These are phyloP conservation scores for Sussaba pulchella DNA, from an alignment of 2,888 invertebrate species.

Conservation along the genomic window DNA sequence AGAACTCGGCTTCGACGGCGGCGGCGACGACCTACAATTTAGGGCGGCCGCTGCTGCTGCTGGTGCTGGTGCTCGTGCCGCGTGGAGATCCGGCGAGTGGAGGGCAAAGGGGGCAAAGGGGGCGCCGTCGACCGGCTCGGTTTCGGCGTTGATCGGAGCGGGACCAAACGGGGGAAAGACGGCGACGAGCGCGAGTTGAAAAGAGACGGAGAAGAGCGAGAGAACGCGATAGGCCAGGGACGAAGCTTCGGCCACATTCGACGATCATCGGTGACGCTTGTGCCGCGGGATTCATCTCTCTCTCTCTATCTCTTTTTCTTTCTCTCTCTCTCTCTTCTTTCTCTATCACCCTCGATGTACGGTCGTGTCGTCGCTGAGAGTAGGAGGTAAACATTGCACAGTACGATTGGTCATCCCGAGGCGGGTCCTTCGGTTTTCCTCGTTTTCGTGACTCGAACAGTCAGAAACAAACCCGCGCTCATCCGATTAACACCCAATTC, in stretches of 20 bases:
- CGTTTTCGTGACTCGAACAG: constrained; percentile 67
- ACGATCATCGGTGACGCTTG: constrained; percentile 71
- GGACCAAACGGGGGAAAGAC: neutral
- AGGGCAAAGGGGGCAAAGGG: neutral
- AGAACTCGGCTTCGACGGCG: constrained; percentile 65
- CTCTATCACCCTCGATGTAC: constrained; percentile 59
- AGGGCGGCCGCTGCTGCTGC: constrained; percentile 77
- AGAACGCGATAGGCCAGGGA: constrained; percentile 23
- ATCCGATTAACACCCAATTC: constrained; percentile 45
- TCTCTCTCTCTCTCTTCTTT: constrained; percentile 8
- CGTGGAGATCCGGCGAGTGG: constrained; percentile 58
- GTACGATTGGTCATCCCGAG: constrained; percentile 82
- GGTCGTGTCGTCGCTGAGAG: constrained; percentile 68
- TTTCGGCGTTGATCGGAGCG: constrained; percentile 47
- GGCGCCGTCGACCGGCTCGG: constrained; percentile 41
- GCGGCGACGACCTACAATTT: constrained; percentile 80
- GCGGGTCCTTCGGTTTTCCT: constrained; percentile 82
- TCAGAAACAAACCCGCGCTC: constrained; percentile 67
- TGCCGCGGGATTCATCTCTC: constrained; percentile 10
- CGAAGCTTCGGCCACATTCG: constrained; percentile 76
- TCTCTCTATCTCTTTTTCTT: constrained; percentile 30
- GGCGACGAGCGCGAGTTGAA: neutral
- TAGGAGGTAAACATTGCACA: constrained; percentile 83
- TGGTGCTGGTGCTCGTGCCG: too few relatives aligned
- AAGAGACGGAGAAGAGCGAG: constrained; percentile 1